Evolutionary conservation across 2,797 vertebrate species (phyloP), one percentile per base, ranked within the genome.

Genomic region (Oreochromis mossambicus): DNA sequence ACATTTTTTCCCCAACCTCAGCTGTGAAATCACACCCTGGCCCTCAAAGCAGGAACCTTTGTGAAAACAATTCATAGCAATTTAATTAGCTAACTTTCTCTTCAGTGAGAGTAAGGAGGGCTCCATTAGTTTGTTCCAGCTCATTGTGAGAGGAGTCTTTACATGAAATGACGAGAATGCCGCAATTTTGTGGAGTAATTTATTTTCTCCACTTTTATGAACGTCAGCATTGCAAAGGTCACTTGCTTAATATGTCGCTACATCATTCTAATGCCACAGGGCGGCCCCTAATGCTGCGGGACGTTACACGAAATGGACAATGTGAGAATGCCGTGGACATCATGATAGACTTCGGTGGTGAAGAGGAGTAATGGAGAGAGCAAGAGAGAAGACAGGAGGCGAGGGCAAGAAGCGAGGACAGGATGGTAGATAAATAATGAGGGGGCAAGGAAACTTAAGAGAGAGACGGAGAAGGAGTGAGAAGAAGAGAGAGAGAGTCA

Each of bases 11-110:
- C 87, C 68, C 70, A 86, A 70, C 78, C 78, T 79, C 43, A 12
- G 85, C 76, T 80, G 41, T 87, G 77, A 88, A 89, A 89, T 77
- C 63, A 41, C 77, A 73, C 70, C 61, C 55, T 6, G 21, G 79
- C 21, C 77, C 68, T 84, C n/a, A 48, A 83, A 88, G 84, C 54
- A 79, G 78, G 73, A 89, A 68, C 87, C 91, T 93, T 84, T 82
- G 79, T 82, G 82, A 76, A 81, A 83, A 87, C 81, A 85, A 85
- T 87, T 92, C 80, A 78, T 48, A 80, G 87, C 66, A 26, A 75
- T 91, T 95, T 94, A 95, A 95, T 95, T 94, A 94, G 87, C 43
- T 54, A 83, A 88, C 79, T 86, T 89, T 84, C 68, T 55, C 46
- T 86, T 68, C 77, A 26, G 70, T 46, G 76, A 81, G 43, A 86